Evolutionary conservation across 2,888 invertebrate species (phyloP), one percentile per base, ranked within the genome.

Genomic region (Oscheius myriophilus): DNA sequence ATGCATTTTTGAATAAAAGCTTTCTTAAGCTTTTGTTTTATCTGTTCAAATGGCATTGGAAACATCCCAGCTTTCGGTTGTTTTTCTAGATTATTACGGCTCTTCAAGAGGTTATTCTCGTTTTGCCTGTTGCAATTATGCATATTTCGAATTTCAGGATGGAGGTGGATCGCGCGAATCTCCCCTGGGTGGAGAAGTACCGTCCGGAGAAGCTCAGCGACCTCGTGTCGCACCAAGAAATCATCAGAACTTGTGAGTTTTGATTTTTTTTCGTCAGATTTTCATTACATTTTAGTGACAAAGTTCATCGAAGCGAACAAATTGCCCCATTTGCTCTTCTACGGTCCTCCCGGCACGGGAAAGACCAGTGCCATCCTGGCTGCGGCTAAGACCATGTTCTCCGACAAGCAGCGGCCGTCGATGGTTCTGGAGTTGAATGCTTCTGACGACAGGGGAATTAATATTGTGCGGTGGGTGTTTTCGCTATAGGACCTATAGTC

Each of bases 311-410:
- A 91, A 70, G 92, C 95, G 86, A 92, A 95, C 86, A 93, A 94
- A 81, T 88, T 99, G 55, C 98, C 98, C 0, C 97, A 98, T 90
- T 89, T 98, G 66, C 88, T 99, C 33, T 93, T 98, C 84, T 98
- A 98, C 89, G 98, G 98, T 0, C 97, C 97, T 12, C 96, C 97
- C 0, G 98, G 97, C 64, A 97, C 78, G 43, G 97, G 95, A 4
- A 98, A 98, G 89, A 98, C 97, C 0, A 96, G 94, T 76, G 96
- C 97, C 9, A 96, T 98, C 76, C 89, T 98, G 72, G 97, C 97
- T 25, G 95, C 95, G 88, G 96, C 97, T 1, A 92, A 91, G 79
- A 92, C 94, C 88, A 90, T 98, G 79, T 98, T 96, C 87, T 91
- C 92, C 3, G 92, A 93, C 7, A 91, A 92, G 71, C 93, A 96